Base-by-base conservation (phyloP, 2,888 invertebrate species). In the Diarsia brunnea region DNA sequence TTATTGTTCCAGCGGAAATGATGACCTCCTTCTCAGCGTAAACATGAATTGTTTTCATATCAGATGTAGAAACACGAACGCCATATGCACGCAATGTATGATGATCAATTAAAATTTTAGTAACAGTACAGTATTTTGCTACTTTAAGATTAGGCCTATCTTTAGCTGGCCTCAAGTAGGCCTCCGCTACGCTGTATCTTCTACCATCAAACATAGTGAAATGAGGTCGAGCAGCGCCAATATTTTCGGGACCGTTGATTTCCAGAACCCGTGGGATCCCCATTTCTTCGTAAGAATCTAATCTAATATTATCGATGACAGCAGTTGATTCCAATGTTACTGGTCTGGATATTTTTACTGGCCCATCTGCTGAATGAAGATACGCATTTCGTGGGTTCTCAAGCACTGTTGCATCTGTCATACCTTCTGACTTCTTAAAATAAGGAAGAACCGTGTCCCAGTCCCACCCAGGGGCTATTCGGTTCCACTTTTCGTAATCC, bases 181-280 rank as follows among this genome's bases (percentile, higher is more conserved):
- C 92, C 80, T 96, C 95, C 0, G 95, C 95, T 12, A 95, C 93
- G 70, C 96, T 95, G 0, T 93, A 95, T 82, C 96, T 87, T 77
- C 94, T 91, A 10, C 95, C 94, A 60, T 93, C 86, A 5, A 90
- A 88, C 60, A 94, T 91, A 38, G 88, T 93, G 45, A 86, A 91
- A 80, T 94, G 93, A 64, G 93, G 93, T 78, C 86, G 79, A 2
- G 93, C 72, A 1, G 88, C 88, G 0, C 94, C 93, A 24, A 84
- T 58, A 27, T 80, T 81, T 67, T 92, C 89, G 12, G 87, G 89
- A 0, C 94, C 94, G 64, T 92, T 93, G 60, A 82, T 90, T 80
- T 94, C 94, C 27, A 90, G 73, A 11, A 93, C 83, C 69, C 85
- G 88, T 73, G 89, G 84, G 4, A 94, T 87, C 11, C 94, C 94